Percentiles rank a stretch among this genome's conserved stretches.
Evolutionary conservation across 2,888 invertebrate species (phyloP).

Genomic region (Podabrus alpinus): DNA sequence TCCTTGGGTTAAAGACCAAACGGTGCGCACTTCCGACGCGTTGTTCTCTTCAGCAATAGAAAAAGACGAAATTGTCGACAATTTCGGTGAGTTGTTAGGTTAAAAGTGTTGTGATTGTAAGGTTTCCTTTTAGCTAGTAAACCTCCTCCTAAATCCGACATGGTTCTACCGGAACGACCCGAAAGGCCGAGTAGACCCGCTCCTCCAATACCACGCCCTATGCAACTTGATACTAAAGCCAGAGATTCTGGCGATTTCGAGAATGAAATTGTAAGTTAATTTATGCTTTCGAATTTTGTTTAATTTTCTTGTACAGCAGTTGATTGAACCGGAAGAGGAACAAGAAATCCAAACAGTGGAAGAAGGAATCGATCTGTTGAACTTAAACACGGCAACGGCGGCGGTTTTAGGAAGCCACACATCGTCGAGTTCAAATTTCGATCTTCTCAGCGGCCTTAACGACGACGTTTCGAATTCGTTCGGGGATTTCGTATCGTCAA

Average conservation of each 20-base stretch:
- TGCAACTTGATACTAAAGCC: conserved; percentile 35
- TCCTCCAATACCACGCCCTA: conserved; percentile 41
- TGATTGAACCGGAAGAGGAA: not conserved
- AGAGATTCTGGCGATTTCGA: conserved; percentile 45
- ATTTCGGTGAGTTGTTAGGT: conserved; percentile 66
- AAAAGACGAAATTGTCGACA: conserved; percentile 81
- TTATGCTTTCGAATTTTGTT: not conserved
- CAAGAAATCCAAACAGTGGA: conserved; percentile 32
- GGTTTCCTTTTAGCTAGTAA: conserved; percentile 53
- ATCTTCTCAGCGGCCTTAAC: conserved; percentile 62
- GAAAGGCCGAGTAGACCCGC: conserved; percentile 47
- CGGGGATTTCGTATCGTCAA: conserved; percentile 54
- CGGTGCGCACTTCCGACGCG: conserved; percentile 60
- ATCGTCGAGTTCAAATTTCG: conserved; percentile 59
- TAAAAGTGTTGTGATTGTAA: not conserved
- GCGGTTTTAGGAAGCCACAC: conserved; percentile 41
- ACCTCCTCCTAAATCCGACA: conserved; percentile 44
- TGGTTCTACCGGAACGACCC: conserved; percentile 38
- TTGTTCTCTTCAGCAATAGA: conserved; percentile 80
- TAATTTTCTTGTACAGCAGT: not conserved
- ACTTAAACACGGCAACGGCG: conserved; percentile 51
- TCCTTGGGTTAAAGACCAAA: conserved; percentile 76
- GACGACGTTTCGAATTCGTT: conserved; percentile 51
- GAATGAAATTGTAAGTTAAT: conserved; percentile 35
- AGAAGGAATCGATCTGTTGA: conserved; percentile 66